These are phyloP conservation scores for Synergus itoensis DNA, from an alignment of 2,888 invertebrate genomes.

Conservation along the genomic window DNA sequence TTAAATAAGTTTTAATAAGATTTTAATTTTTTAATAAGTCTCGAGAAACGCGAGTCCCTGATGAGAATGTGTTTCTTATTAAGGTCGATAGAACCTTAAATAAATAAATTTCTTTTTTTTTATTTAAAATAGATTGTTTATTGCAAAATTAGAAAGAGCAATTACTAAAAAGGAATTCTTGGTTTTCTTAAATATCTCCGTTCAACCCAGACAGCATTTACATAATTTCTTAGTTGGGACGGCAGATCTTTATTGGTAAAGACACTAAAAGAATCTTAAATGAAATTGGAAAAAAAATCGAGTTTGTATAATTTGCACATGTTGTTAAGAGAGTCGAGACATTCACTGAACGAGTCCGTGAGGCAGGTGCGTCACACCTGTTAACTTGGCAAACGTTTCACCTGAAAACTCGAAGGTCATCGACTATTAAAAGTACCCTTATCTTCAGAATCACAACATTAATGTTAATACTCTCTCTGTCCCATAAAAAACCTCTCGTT, in stretches of 20 bases:
- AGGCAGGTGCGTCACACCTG: conserved; percentile 58
- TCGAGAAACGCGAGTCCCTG: too few species aligned
- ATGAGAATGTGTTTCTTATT: too few species aligned
- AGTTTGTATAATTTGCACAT: conserved; percentile 37
- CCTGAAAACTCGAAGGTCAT: conserved; percentile 56
- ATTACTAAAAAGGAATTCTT: too few species aligned
- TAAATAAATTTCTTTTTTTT: too few species aligned
- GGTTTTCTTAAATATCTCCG: too few species aligned
- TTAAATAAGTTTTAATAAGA: too few species aligned
- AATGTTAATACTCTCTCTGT: conserved; percentile 51
- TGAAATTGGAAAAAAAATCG: conserved; percentile 25
- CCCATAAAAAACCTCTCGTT: neutral
- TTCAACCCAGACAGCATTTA: too few species aligned
- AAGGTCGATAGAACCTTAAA: too few species aligned
- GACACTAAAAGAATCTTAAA: neutral
- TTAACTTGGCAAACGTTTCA: conserved; percentile 55
- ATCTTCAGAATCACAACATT: conserved; percentile 51
- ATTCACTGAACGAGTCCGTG: conserved; percentile 49
- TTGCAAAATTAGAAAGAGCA: too few species aligned
- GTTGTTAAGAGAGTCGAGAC: conserved; percentile 28
- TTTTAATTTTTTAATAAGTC: too few species aligned
- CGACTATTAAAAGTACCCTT: conserved; percentile 55
- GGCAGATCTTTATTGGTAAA: neutral
- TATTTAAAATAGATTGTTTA: too few species aligned
- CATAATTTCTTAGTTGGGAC: neutral